Conservation (phyloP, 2,113 vertebrate species). For the Heterotilapia buettikoferi region DNA sequence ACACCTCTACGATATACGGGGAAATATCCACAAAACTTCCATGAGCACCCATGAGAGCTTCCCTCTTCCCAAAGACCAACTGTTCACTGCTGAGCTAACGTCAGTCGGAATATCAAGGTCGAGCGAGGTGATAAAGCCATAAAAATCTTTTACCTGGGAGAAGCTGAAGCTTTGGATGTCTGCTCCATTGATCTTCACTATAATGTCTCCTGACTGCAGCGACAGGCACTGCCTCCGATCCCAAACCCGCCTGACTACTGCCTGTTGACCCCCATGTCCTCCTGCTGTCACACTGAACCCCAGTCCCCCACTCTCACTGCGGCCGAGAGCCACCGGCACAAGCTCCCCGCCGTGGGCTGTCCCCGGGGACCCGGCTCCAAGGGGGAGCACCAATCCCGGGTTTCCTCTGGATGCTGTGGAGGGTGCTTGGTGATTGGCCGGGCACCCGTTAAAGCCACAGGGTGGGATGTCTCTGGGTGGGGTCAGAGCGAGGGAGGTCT, state of each 20-base stretch:
- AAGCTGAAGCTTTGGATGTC: slow-evolving; percentile 70
- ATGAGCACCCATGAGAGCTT: accelerated
- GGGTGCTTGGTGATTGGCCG: slow-evolving; percentile 41
- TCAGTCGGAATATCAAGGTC: accelerated
- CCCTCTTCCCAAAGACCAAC: background rate
- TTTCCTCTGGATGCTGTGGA: slow-evolving; percentile 20
- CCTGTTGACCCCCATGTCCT: slow-evolving; percentile 64
- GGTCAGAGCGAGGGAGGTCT: slow-evolving; percentile 2
- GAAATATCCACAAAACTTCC: background rate
- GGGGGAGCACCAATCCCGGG: slow-evolving; percentile 10
- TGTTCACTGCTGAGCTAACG: background rate
- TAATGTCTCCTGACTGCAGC: slow-evolving; percentile 69
- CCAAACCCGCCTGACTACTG: slow-evolving; percentile 71
- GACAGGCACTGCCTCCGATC: slow-evolving; percentile 69
- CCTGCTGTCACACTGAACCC: slow-evolving; percentile 72
- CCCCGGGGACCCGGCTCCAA: background rate
- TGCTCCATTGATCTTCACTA: slow-evolving; percentile 74
- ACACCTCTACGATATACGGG: background rate
- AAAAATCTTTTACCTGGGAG: slow-evolving; percentile 29
- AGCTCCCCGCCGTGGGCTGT: slow-evolving; percentile 45
- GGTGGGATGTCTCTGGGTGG: slow-evolving; percentile 44
- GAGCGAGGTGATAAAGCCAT: background rate
- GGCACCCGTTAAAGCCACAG: slow-evolving; percentile 67
- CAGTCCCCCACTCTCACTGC: slow-evolving; percentile 58
- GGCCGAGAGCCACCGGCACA: slow-evolving; percentile 67